phyloP scores from a whole-genome alignment of 2,113 vertebrate species.

The Chunga burmeisteri region DNA sequence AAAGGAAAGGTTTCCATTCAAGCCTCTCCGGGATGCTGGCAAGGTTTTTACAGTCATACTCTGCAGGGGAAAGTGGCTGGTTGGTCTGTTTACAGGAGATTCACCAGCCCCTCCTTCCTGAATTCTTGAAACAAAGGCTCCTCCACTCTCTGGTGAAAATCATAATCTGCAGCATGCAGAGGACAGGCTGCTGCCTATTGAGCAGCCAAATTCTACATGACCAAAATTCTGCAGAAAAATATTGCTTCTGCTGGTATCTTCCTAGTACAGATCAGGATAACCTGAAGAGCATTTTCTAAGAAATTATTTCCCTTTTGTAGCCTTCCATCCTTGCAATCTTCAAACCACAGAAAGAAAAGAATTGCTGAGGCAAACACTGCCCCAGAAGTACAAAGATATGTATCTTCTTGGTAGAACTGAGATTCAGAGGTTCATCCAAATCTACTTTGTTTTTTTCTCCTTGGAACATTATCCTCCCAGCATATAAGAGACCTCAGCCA shows the following conservation, averaged over 20 bases:
- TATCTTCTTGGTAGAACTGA: neutral
- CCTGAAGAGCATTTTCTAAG: neutral
- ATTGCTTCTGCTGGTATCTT: neutral
- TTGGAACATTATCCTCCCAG: neutral
- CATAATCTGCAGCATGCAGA: conserved; percentile 12
- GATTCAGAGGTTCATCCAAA: neutral
- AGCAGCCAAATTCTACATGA: neutral
- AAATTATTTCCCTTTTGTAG: neutral
- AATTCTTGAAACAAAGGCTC: conserved; percentile 29
- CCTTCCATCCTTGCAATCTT: neutral
- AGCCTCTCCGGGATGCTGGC: conserved; percentile 8
- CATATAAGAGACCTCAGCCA: neutral
- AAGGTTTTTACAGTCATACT: neutral
- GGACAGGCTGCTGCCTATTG: neutral
- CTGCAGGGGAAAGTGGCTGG: neutral
- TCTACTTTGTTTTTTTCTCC: neutral
- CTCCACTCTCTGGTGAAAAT: neutral
- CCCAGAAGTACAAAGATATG: neutral
- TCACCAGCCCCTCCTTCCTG: neutral
- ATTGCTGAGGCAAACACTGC: neutral
- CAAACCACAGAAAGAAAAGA: neutral
- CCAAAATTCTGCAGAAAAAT: neutral
- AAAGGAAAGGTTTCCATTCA: conserved; percentile 1
- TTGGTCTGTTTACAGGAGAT: conserved; percentile 25
- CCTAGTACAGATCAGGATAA: neutral